Evolutionary conservation across 1,140 invertebrate species (phyloP).

Genomic region (Temnothorax longispinosus): DNA sequence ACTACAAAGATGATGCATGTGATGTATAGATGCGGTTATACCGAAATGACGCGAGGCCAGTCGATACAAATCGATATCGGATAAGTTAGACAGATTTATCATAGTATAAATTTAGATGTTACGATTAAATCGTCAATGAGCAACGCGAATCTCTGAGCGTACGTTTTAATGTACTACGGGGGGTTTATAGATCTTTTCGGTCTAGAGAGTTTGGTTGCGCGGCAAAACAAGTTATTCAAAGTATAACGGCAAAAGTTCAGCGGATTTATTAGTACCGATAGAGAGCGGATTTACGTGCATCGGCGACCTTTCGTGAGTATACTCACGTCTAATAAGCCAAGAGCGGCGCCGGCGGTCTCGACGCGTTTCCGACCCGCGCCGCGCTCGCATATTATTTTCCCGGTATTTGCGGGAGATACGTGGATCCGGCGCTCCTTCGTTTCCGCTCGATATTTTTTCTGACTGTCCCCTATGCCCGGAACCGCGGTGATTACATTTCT

Average conservation of each 20-base stretch:
- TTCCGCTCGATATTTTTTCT: constrained; percentile 14
- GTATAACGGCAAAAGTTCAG: constrained; percentile 44
- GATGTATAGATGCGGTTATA: constrained; percentile 13
- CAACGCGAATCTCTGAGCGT: not conserved
- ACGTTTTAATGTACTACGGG: not conserved
- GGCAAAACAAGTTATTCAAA: constrained; percentile 47
- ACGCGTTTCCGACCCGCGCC: constrained; percentile 1
- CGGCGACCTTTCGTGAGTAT: not conserved
- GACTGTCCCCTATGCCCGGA: not conserved
- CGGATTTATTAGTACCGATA: constrained; percentile 48
- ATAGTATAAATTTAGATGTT: not conserved
- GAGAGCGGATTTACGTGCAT: constrained; percentile 15
- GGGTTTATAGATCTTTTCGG: not conserved
- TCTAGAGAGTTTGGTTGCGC: not conserved
- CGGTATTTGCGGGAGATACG: constrained; percentile 11
- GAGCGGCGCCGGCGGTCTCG: not conserved
- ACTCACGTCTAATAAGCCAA: constrained; percentile 26
- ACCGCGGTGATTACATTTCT: constrained; percentile 9
- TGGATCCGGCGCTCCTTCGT: not conserved
- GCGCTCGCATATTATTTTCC: constrained; percentile 38
- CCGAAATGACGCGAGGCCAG: not conserved
- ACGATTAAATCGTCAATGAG: not conserved
- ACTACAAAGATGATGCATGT: not conserved
- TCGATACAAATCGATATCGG: not conserved
- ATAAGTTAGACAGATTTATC: not conserved